Evolutionary conservation across 2,888 invertebrate genomes (phyloP).

Genomic region (Agriopis aurantiaria): DNA sequence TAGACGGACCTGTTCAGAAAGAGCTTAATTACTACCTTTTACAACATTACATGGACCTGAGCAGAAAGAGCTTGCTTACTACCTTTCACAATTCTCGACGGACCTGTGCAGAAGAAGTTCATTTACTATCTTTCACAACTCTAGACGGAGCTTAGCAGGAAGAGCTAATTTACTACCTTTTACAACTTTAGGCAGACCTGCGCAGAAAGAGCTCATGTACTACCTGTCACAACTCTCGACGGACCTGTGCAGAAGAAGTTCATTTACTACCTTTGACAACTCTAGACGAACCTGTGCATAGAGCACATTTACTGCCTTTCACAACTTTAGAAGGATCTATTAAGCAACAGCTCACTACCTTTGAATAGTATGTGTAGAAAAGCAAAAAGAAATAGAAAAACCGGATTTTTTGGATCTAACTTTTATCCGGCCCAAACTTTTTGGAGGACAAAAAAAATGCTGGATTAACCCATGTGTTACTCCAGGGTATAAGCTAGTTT

Average conservation of each 20-base stretch:
- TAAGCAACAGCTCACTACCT: not conserved
- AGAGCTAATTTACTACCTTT: not conserved
- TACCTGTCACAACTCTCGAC: not conserved
- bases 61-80: not conserved
- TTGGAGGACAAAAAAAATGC: no score
- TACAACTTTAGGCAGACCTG: not conserved
- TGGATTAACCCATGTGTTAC: no score
- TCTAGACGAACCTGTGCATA: no score
- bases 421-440: no score
- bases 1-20: constrained; percentile 78
- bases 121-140: not conserved
- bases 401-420: no score
- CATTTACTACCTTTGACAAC: not conserved
- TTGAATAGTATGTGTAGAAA: not conserved
- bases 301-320: not conserved
- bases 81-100: not conserved
- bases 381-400: no score
- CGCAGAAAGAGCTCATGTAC: not conserved
- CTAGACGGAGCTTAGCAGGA: not conserved
- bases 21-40: not conserved
- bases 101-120: not conserved
- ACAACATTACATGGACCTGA: constrained; percentile 69
- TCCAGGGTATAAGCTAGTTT: no score
- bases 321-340: not conserved
- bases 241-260: not conserved